Evolutionary conservation across 1,140 invertebrate genomes (phyloP).

Genomic region (Oreohelix idahoensis): DNA sequence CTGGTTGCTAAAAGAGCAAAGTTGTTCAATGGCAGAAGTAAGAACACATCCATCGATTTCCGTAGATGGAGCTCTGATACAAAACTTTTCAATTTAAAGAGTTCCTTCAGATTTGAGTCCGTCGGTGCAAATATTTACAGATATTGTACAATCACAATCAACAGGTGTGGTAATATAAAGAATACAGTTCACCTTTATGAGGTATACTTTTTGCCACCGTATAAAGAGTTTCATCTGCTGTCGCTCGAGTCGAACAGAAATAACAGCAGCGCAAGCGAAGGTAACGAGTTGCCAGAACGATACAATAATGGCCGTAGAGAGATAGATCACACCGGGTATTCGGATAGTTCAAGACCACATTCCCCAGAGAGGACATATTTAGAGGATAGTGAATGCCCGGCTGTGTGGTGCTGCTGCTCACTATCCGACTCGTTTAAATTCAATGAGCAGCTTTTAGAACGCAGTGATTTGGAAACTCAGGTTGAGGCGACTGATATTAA

Average conservation of each 20-base stretch:
- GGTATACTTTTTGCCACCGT: not conserved
- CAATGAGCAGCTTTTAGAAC: not conserved
- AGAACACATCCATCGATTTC: too few relatives aligned
- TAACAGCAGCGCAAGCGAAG: constrained; percentile 5
- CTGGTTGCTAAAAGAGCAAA: too few relatives aligned
- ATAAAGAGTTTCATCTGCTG: not conserved
- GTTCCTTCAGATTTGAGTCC: not conserved
- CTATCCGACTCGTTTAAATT: not conserved
- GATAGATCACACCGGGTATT: too few relatives aligned
- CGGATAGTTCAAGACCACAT: not conserved
- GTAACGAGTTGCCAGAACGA: not conserved
- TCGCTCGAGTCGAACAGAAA: not conserved
- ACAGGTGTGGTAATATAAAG: not conserved
- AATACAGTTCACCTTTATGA: not conserved
- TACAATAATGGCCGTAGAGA: too few relatives aligned
- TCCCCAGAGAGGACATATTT: not conserved
- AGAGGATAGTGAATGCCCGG: not conserved
- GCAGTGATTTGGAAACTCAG: not conserved
- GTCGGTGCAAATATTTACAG: not conserved
- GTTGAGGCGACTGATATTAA: not conserved
- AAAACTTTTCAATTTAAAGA: not conserved
- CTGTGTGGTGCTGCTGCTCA: not conserved
- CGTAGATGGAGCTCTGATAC: not conserved
- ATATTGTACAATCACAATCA: too few relatives aligned
- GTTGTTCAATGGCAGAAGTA: too few relatives aligned